Percentiles rank a stretch among this genome's conserved stretches.
phyloP scores from a whole-genome alignment of 2,113 vertebrate genomes.

The Neolamprologus longior region DNA sequence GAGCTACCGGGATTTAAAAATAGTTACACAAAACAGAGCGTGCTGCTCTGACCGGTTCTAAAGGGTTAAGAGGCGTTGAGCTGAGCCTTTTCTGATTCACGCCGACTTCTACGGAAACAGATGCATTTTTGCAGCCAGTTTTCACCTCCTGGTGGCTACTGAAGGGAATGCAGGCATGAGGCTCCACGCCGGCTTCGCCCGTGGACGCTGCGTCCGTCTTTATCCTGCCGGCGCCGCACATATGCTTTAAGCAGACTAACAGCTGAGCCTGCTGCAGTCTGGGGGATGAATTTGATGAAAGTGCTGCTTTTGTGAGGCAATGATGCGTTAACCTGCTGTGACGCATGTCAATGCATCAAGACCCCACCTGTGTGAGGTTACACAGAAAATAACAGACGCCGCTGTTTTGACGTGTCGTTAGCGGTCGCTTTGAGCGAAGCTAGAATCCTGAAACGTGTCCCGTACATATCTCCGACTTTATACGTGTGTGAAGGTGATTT shows the following conservation, averaged over 20 bases:
- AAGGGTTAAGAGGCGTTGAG: not conserved
- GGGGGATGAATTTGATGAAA: not conserved
- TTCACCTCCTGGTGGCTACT: not conserved
- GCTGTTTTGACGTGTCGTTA: not conserved
- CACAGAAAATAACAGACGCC: not conserved
- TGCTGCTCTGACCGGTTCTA: rapidly evolving
- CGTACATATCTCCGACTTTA: not conserved
- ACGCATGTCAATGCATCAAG: not conserved
- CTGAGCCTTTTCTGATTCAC: not conserved
- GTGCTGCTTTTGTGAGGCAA: not conserved
- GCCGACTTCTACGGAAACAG: not conserved
- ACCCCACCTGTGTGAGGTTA: not conserved
- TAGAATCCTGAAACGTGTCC: not conserved
- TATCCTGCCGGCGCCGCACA: not conserved
- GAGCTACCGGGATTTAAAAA: rapidly evolving
- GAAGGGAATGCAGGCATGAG: not conserved
- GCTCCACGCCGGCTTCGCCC: not conserved
- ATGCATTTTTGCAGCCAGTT: not conserved
- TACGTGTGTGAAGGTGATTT: not conserved
- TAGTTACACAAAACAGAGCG: rapidly evolving
- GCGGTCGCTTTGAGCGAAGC: not conserved
- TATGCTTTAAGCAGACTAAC: not conserved
- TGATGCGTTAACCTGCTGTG: not conserved
- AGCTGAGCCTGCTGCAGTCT: not conserved
- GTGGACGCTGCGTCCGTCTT: not conserved